A percentile compares a stretch with the other conserved stretches of the same genome.
Conservation (phyloP, 2,113 vertebrate genomes). For the Athene noctua region DNA sequence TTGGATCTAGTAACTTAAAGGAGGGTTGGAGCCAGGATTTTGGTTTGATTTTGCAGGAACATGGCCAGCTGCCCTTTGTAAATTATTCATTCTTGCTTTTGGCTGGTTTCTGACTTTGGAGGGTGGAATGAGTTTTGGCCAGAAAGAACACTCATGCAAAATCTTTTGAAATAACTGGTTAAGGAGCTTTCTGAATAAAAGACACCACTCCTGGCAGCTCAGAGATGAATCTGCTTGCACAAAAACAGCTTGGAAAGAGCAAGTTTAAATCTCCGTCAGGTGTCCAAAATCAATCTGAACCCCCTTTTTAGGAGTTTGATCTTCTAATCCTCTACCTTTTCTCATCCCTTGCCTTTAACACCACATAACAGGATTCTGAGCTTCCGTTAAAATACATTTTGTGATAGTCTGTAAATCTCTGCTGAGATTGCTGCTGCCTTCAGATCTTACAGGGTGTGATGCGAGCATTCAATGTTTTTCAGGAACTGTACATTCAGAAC, state of each 20-base stretch:
- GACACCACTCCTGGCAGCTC: neutral
- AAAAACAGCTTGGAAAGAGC: neutral
- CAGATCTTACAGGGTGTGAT: conserved; percentile 3
- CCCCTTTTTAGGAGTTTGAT: neutral
- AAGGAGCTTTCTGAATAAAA: conserved; percentile 30
- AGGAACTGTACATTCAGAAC: conserved; percentile 20
- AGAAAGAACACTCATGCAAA: neutral
- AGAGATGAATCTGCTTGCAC: neutral
- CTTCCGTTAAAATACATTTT: conserved; percentile 18
- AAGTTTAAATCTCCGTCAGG: neutral
- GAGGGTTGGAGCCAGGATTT: neutral
- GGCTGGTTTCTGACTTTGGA: conserved; percentile 15
- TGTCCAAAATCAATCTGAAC: conserved; percentile 15
- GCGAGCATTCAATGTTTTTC: neutral
- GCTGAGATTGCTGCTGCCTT: conserved; percentile 16
- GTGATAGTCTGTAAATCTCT: conserved; percentile 31
- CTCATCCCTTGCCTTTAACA: neutral
- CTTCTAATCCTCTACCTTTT: conserved; percentile 20
- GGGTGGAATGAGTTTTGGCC: neutral
- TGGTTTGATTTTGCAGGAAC: conserved; percentile 2
- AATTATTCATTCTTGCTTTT: conserved; percentile 38
- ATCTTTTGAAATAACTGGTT: conserved; percentile 7
- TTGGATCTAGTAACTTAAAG: neutral
- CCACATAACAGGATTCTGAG: neutral
- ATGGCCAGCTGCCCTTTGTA: conserved; percentile 1